Evolutionary conservation across 2,113 vertebrate species (phyloP).

Genomic region (Propithecus coquereli): DNA sequence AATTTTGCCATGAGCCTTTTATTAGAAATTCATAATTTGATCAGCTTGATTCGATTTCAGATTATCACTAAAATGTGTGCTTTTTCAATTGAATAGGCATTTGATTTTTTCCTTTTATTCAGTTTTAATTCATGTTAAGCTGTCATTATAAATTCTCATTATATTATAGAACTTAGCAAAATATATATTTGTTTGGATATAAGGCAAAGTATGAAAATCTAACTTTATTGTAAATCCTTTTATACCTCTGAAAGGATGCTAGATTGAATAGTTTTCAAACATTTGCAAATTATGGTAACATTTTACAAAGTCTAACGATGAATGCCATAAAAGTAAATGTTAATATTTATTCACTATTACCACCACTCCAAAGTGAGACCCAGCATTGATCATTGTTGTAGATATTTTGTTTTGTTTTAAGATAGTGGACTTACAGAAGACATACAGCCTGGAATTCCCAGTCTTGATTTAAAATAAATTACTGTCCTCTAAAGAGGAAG

Average conservation of each 20-base stretch:
- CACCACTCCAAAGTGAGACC: not conserved
- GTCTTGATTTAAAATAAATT: not conserved
- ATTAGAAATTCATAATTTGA: conserved; percentile 37
- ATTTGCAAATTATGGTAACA: not conserved
- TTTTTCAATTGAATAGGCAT: not conserved
- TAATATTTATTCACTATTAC: not conserved
- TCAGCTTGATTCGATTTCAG: conserved; percentile 14
- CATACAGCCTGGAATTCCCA: not conserved
- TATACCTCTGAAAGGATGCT: not conserved
- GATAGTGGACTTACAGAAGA: not conserved
- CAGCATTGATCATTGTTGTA: not conserved
- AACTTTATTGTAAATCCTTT: not conserved
- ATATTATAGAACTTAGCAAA: not conserved
- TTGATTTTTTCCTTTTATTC: not conserved
- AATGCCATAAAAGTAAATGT: not conserved
- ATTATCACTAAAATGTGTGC: conserved; percentile 3
- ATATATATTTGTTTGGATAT: not conserved
- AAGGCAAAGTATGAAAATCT: not conserved
- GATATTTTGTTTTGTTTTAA: not conserved
- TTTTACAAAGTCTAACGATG: not conserved
- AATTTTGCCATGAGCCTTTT: conserved; percentile 13
- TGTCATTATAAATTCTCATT: not conserved
- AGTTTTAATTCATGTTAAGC: not conserved
- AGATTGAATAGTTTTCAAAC: not conserved
- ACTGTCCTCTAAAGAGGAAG: not conserved